These are phyloP conservation scores for Gobionotothen gibberifrons DNA, from an alignment of 2,797 vertebrate genomes.

Conservation along the genomic window DNA sequence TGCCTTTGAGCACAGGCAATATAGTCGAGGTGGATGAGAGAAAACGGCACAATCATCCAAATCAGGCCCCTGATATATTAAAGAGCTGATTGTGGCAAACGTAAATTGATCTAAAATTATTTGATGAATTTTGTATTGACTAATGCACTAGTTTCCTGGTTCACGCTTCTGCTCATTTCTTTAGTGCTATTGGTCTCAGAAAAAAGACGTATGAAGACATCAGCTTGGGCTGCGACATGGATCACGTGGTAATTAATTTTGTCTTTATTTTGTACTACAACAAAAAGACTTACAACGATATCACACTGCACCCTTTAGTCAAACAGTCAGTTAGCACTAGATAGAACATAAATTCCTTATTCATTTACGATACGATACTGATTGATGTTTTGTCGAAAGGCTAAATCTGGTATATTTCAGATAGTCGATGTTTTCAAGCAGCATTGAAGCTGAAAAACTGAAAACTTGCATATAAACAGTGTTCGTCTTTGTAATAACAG, in stretches of 20 bases:
- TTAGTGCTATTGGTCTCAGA: background rate
- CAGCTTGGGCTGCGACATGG: background rate
- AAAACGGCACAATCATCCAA: background rate
- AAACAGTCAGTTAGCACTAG: background rate
- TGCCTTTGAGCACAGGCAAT: background rate
- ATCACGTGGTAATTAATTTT: background rate
- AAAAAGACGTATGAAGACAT: background rate
- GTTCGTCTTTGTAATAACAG: background rate
- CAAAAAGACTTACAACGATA: background rate
- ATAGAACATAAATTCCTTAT: background rate
- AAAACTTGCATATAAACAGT: conserved; percentile 8
- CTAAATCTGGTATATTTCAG: background rate
- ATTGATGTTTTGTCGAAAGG: background rate
- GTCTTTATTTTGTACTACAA: background rate
- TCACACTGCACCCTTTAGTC: too few relatives aligned
- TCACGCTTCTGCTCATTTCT: too few relatives aligned
- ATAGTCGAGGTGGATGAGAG: background rate
- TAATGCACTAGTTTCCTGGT: too few relatives aligned
- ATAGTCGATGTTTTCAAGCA: background rate
- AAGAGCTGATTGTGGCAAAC: too few relatives aligned
- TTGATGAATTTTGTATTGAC: too few relatives aligned
- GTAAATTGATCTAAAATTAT: too few relatives aligned
- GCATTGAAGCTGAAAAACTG: conserved; percentile 3
- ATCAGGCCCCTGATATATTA: too few relatives aligned
- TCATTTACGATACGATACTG: background rate